phyloP scores from a whole-genome alignment of 1,140 invertebrate species.

The Aphelinus certus region DNA sequence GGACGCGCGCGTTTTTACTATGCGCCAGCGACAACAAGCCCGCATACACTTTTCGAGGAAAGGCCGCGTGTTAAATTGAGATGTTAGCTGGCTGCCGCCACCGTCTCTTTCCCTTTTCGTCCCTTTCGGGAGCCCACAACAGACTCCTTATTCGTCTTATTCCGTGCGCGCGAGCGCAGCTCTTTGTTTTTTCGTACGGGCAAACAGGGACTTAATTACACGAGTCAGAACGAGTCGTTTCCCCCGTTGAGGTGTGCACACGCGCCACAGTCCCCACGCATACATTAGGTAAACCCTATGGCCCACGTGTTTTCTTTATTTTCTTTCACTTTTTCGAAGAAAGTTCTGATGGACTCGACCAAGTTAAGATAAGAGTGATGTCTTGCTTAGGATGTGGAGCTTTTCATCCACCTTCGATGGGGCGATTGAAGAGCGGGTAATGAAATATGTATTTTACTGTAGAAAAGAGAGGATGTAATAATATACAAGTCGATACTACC shows the following conservation, averaged over 20 bases:
- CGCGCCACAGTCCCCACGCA: not conserved
- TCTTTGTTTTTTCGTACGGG: not conserved
- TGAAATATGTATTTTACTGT: conserved; percentile 26
- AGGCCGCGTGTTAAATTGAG: conserved; percentile 10
- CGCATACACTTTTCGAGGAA: conserved; percentile 23
- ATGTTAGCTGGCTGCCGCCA: not conserved
- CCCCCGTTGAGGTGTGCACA: not conserved
- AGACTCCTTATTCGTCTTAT: not conserved
- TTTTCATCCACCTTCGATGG: not conserved
- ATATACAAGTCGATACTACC: too few relatives aligned
- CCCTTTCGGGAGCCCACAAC: not conserved
- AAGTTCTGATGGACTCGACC: not conserved
- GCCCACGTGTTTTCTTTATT: not conserved
- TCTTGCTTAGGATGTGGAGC: not conserved
- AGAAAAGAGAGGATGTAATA: too few relatives aligned
- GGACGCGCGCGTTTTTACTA: not conserved
- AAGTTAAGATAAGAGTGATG: conserved; percentile 9
- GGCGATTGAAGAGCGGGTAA: not conserved
- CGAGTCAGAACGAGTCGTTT: not conserved
- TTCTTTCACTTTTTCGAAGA: conserved; percentile 7
- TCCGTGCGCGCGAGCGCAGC: not conserved
- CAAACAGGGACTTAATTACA: conserved; percentile 17
- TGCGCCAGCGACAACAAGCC: not conserved
- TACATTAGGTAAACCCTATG: not conserved
- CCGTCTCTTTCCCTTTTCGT: not conserved